Conservation (phyloP, 2,888 invertebrate species). For the Rhingia campestris region DNA sequence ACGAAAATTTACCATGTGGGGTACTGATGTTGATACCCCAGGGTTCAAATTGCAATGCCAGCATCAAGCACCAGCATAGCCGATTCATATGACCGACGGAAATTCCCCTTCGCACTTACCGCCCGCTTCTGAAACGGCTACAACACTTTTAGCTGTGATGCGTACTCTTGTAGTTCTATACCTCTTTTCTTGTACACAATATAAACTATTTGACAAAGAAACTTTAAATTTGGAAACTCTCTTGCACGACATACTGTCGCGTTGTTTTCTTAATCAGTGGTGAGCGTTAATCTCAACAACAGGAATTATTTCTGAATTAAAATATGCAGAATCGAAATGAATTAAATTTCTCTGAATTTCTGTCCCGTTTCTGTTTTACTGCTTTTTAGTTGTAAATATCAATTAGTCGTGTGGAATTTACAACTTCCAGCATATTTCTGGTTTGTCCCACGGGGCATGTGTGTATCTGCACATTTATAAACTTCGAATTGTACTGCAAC, state of each 20-base stretch:
- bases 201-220: no score
- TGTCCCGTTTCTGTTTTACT: slow-evolving; percentile 6
- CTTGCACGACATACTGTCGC: slow-evolving; percentile 18
- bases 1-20: no score
- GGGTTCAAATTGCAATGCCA: no score
- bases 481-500: slow-evolving; percentile 2
- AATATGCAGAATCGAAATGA: slow-evolving; percentile 42
- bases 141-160: no score
- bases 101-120: no score
- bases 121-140: no score
- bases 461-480: not conserved
- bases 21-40: no score
- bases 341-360: slow-evolving; percentile 32
- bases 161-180: no score
- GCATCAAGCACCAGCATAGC: no score
- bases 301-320: slow-evolving; percentile 29
- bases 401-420: slow-evolving; percentile 18
- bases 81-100: no score
- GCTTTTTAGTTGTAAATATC: slow-evolving; percentile 14
- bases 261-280: slow-evolving; percentile 3
- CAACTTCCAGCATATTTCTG: not conserved
- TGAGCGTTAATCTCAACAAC: slow-evolving; percentile 10
- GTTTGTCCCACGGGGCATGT: not conserved
- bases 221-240: not conserved
- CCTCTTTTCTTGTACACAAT: no score